phyloP scores from a whole-genome alignment of 2,797 vertebrate species.

The Argyrosomus regius region DNA sequence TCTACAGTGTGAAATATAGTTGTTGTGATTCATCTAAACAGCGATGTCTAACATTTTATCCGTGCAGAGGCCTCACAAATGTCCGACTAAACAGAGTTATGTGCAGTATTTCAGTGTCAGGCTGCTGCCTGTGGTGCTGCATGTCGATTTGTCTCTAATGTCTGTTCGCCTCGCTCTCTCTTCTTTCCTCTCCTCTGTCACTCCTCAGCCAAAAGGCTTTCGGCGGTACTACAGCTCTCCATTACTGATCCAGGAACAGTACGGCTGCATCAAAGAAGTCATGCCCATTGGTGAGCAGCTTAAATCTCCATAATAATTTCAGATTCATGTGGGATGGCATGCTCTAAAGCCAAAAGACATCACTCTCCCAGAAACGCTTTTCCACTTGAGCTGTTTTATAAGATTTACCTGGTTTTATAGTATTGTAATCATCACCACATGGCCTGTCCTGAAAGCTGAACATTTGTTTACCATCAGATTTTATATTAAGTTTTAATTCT shows the following conservation, averaged over 20 bases:
- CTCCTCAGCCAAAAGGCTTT: slow-evolving; percentile 95
- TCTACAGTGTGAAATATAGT: neutral
- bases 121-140: slow-evolving; percentile 19
- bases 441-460: neutral
- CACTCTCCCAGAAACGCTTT: slow-evolving; percentile 4
- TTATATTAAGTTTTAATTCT: slow-evolving; percentile 21
- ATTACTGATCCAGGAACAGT: slow-evolving; percentile 98
- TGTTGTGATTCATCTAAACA: slow-evolving; percentile 1
- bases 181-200: slow-evolving; percentile 36
- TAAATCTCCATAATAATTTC: slow-evolving; percentile 6
- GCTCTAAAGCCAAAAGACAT: neutral
- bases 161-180: slow-evolving; percentile 33
- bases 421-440: slow-evolving; percentile 13
- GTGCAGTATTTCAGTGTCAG: slow-evolving; percentile 23
- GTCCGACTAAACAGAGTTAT: neutral
- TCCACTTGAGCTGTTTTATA: slow-evolving; percentile 22
- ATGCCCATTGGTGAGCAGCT: slow-evolving; percentile 96
- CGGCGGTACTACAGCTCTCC: slow-evolving; percentile 98
- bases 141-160: slow-evolving; percentile 42
- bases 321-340: slow-evolving; percentile 3
- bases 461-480: slow-evolving; percentile 32
- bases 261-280: slow-evolving; percentile 99
- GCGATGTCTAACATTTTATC: neutral
- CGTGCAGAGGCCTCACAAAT: slow-evolving; percentile 8
- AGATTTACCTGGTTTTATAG: slow-evolving; percentile 15